A percentile compares a stretch with the other conserved stretches of the same genome.
Conservation (phyloP, 2,113 vertebrate genomes). For the Heteronetta atricapilla region DNA sequence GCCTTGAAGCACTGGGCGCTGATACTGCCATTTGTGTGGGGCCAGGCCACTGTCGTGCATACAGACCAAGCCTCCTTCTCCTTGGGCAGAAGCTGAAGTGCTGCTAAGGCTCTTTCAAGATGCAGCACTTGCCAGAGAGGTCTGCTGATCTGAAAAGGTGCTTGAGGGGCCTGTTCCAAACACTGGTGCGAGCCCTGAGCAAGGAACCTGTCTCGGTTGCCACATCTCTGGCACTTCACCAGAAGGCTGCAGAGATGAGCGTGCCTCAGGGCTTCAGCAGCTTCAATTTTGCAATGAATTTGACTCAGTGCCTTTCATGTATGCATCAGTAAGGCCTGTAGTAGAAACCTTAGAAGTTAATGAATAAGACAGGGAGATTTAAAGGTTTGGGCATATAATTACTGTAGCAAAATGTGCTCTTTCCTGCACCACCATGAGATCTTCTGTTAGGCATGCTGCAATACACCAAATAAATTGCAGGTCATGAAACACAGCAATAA, state of each 20-base stretch:
- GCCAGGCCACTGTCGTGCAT: background rate
- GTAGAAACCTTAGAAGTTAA: conserved; percentile 41
- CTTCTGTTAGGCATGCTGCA: conserved; percentile 49
- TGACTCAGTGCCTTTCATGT: conserved; percentile 24
- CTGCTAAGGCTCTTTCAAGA: conserved; percentile 10
- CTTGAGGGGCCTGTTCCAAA: conserved; percentile 11
- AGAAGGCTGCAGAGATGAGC: background rate
- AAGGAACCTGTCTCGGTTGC: background rate
- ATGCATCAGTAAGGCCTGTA: conserved; percentile 9
- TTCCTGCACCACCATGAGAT: conserved; percentile 22
- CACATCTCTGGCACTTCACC: background rate
- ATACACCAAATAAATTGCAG: conserved; percentile 53
- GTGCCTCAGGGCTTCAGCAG: background rate
- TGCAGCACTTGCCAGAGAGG: background rate
- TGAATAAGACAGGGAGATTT: conserved; percentile 31
- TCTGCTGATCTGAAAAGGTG: conserved; percentile 10
- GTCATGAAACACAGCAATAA: conserved; percentile 54
- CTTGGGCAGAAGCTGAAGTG: conserved; percentile 3
- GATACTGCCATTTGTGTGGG: background rate
- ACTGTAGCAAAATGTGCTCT: conserved; percentile 21
- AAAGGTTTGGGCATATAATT: conserved; percentile 51
- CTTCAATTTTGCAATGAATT: conserved; percentile 41
- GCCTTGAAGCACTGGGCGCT: background rate
- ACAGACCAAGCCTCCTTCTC: background rate
- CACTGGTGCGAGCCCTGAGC: background rate